These are phyloP conservation scores for Apus apus DNA, from an alignment of 2,113 vertebrate species.

Conservation along the genomic window DNA sequence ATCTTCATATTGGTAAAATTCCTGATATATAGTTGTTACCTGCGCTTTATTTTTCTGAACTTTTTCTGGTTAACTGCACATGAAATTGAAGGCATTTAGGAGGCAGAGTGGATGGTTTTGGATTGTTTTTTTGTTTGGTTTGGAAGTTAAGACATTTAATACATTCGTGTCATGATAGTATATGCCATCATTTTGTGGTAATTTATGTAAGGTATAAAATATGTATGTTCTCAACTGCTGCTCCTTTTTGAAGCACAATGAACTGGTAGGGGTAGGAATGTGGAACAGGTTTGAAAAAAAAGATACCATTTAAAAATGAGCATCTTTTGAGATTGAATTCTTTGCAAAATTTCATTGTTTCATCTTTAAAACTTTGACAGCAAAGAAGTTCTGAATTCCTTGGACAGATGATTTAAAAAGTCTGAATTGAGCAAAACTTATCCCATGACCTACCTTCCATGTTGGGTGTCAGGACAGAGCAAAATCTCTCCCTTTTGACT, in stretches of 20 bases:
- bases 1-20: slow-evolving; percentile 4
- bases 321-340: not conserved
- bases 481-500: not conserved
- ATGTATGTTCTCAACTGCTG: not conserved
- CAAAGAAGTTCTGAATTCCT: not conserved
- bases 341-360: not conserved
- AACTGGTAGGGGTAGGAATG: not conserved
- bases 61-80: not conserved
- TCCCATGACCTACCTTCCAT: not conserved
- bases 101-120: accelerated
- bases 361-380: not conserved
- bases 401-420: not conserved
- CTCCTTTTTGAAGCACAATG: not conserved
- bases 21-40: not conserved
- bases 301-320: not conserved
- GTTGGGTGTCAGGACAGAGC: not conserved
- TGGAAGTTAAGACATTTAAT: not conserved
- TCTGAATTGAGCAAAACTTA: not conserved
- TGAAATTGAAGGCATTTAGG: not conserved
- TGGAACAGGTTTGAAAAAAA: not conserved
- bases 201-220: not conserved
- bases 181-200: not conserved
- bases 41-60: not conserved
- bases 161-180: not conserved
- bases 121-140: not conserved